phyloP scores from a whole-genome alignment of 2,797 vertebrate species.

The Lepilemur septentrionalis region DNA sequence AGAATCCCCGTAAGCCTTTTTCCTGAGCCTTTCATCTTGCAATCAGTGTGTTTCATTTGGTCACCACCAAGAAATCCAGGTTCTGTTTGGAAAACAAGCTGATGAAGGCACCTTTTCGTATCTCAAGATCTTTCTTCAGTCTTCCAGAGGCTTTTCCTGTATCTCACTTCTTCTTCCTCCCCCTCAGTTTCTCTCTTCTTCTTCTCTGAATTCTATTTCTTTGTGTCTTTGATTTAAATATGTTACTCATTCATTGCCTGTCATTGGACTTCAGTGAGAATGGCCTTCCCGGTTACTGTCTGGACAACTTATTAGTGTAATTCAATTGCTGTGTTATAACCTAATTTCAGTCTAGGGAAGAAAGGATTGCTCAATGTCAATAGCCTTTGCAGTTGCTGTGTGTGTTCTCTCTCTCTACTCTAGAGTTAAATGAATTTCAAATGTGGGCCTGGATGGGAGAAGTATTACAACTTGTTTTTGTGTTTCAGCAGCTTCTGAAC shows the following conservation, averaged over 20 bases:
- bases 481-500: neutral
- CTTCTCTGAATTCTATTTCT: neutral
- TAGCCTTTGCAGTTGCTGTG: neutral
- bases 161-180: neutral
- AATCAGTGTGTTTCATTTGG: neutral
- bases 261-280: slow-evolving; percentile 9
- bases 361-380: slow-evolving; percentile 39
- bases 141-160: neutral
- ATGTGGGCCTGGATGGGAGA: neutral
- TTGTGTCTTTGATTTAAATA: neutral
- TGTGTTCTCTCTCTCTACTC: neutral
- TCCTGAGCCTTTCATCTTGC: slow-evolving; percentile 13
- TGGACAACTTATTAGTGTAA: slow-evolving; percentile 7
- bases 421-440: slow-evolving; percentile 32
- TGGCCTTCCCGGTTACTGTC: neutral
- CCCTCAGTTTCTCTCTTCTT: neutral
- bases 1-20: neutral
- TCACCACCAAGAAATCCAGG: neutral
- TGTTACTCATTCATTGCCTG: neutral
- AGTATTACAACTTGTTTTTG: neutral
- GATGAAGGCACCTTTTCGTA: neutral
- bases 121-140: neutral
- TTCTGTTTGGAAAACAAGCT: neutral
- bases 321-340: slow-evolving; percentile 42
- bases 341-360: slow-evolving; percentile 42